These are phyloP conservation scores for Todiramphus saurophagus DNA, from an alignment of 2,113 vertebrate species.

Conservation along the genomic window DNA sequence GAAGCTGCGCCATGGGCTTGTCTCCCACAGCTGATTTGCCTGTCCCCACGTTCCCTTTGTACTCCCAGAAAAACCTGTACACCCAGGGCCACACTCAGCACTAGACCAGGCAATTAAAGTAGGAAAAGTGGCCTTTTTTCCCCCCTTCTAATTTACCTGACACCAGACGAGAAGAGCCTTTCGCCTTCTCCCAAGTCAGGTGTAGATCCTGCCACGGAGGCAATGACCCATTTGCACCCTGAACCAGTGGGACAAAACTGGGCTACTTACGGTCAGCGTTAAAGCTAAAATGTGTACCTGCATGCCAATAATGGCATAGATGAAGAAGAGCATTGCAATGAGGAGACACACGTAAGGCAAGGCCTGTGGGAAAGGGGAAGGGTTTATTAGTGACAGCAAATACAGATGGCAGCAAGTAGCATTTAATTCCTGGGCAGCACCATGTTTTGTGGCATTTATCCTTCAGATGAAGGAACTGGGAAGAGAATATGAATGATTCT, in stretches of 20 bases:
- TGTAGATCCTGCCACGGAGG: neutral
- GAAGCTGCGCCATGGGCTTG: neutral
- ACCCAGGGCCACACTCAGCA: neutral
- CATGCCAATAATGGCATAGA: constrained; percentile 98
- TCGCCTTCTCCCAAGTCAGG: neutral
- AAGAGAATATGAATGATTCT: neutral
- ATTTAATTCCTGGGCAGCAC: neutral
- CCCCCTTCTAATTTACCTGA: neutral
- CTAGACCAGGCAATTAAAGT: neutral
- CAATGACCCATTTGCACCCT: neutral
- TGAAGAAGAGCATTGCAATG: constrained; percentile 98
- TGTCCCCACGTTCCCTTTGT: neutral
- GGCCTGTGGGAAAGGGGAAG: constrained; percentile 75
- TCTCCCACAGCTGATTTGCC: neutral
- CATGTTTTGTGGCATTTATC: neutral
- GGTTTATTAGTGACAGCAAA: neutral
- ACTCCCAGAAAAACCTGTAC: neutral
- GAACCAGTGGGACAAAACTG: neutral
- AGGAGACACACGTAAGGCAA: constrained; percentile 96
- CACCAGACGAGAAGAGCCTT: neutral
- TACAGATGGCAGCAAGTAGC: rapidly evolving
- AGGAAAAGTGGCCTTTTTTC: neutral
- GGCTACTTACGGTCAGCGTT: neutral
- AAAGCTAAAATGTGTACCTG: constrained; percentile 78
- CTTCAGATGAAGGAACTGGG: neutral